Evolutionary conservation across 92 coral and sea anemone species (phyloP).

Genomic region (Chrysogorgia sp.): DNA sequence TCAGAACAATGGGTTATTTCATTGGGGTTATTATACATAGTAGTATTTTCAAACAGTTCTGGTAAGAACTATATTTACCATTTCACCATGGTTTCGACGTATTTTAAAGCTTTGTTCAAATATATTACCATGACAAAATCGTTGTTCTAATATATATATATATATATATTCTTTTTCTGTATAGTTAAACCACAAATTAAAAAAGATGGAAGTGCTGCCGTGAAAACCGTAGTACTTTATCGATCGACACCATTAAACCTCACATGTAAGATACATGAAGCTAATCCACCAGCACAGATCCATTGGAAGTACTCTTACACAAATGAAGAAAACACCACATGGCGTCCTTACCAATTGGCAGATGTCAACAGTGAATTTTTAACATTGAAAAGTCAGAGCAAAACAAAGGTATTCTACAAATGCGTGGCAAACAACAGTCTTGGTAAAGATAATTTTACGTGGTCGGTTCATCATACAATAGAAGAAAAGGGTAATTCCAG

Average conservation of each 20-base stretch:
- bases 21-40: too few relatives aligned
- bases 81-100: too few relatives aligned
- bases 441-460: slow-evolving; percentile 1
- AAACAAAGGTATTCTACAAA: background rate
- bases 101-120: too few relatives aligned
- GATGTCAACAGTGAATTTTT: background rate
- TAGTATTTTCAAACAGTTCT: too few relatives aligned
- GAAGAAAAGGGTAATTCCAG: background rate
- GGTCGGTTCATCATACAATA: background rate
- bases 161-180: background rate
- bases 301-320: slow-evolving; percentile 1
- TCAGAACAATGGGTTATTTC: too few relatives aligned
- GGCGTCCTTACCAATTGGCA: background rate
- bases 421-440: slow-evolving; percentile 11
- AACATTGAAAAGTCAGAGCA: background rate
- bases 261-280: slow-evolving; percentile 1
- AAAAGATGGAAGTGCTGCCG: background rate
- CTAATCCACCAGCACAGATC: background rate
- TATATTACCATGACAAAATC: too few relatives aligned
- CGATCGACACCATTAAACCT: background rate
- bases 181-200: slow-evolving; percentile 21
- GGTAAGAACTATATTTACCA: too few relatives aligned
- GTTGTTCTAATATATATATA: too few relatives aligned
- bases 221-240: background rate
- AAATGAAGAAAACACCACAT: background rate